Evolutionary conservation across 2,797 vertebrate species (phyloP).

Genomic region (Fistularia tabacaria): DNA sequence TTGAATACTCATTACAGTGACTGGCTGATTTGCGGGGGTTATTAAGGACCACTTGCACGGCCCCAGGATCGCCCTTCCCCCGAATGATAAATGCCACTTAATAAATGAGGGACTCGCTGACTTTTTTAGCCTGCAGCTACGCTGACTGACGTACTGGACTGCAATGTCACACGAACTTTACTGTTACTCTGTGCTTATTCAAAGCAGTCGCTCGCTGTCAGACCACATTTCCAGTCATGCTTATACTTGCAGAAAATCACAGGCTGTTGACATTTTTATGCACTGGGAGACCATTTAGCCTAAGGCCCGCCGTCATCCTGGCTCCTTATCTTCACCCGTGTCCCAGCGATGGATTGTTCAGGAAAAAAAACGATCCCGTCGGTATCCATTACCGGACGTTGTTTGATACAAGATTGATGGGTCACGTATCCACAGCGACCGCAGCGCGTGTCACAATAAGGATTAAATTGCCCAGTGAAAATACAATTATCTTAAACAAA

Average conservation of each 20-base stretch:
- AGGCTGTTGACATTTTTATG: neutral
- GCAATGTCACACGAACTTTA: conserved; percentile 2
- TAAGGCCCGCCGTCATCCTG: neutral
- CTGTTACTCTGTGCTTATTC: conserved; percentile 2
- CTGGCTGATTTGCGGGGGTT: too few relatives aligned
- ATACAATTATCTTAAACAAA: too few relatives aligned
- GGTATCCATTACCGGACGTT: too few relatives aligned
- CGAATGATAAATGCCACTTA: too few relatives aligned
- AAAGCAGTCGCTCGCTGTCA: neutral
- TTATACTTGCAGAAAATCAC: conserved; percentile 11
- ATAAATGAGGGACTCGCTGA: too few relatives aligned
- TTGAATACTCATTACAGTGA: too few relatives aligned
- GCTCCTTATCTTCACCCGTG: neutral
- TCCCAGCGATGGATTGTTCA: too few relatives aligned
- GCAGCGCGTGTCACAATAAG: neutral
- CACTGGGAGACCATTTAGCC: neutral
- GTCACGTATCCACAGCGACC: too few relatives aligned
- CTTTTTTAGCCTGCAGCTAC: neutral
- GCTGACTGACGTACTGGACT: neutral
- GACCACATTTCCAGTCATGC: conserved; percentile 15
- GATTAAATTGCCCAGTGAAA: neutral
- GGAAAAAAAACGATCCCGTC: too few relatives aligned
- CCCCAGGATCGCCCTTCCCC: too few relatives aligned
- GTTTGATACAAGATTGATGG: too few relatives aligned
- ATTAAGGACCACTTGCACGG: too few relatives aligned